Evolutionary conservation across 2,888 invertebrate species (phyloP).

Genomic region (Polyploca ridens): DNA sequence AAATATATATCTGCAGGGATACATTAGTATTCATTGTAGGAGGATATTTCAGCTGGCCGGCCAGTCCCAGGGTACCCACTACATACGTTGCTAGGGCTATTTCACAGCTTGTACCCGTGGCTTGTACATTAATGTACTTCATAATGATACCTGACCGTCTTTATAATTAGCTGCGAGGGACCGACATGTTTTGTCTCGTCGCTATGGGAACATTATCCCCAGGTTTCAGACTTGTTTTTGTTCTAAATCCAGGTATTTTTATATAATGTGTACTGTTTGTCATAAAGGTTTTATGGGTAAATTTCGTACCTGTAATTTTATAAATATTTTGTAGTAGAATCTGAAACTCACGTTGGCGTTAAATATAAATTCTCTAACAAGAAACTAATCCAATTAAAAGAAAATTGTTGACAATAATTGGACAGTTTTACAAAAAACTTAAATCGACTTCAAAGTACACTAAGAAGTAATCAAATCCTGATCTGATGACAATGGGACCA

Average conservation of each 20-base stretch:
- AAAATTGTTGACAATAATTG: too few relatives aligned
- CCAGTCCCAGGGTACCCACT: not conserved
- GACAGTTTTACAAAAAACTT: too few relatives aligned
- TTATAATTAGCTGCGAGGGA: slow-evolving; percentile 4
- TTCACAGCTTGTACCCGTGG: slow-evolving; percentile 7
- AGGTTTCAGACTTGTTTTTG: not conserved
- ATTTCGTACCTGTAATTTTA: too few relatives aligned
- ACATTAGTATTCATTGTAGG: slow-evolving; percentile 5
- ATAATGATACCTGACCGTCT: slow-evolving; percentile 3
- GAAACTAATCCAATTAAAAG: too few relatives aligned
- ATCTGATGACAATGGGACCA: too few relatives aligned
- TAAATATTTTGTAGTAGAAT: too few relatives aligned
- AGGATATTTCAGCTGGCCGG: not conserved
- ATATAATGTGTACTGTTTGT: not conserved
- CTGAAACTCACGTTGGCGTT: too few relatives aligned
- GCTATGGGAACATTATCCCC: not conserved
- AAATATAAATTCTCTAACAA: too few relatives aligned
- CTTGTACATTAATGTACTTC: slow-evolving; percentile 8
- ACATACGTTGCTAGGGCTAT: not conserved
- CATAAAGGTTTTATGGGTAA: too few relatives aligned
- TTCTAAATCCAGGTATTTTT: not conserved
- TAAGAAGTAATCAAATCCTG: too few relatives aligned
- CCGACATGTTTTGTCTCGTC: slow-evolving; percentile 2
- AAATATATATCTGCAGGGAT: not conserved
- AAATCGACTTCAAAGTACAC: too few relatives aligned